Evolutionary conservation across 2,888 invertebrate species (phyloP), one percentile per base, ranked within the genome.

Genomic region (Apamea epomidion): DNA sequence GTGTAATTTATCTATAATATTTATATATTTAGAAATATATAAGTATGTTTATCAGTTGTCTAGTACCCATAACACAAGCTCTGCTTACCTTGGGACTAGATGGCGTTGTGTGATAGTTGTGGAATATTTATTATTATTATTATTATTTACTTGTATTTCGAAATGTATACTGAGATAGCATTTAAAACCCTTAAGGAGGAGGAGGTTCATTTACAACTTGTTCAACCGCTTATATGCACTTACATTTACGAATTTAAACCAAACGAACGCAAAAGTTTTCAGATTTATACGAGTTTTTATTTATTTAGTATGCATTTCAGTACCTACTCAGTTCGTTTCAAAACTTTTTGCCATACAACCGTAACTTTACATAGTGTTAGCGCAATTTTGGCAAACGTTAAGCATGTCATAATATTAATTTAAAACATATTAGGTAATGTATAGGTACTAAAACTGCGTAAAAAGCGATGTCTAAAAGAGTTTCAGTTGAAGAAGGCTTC

Each of bases 251-350:
- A 58, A 74, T 74, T 77, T 51, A 67, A 84, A 85, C 68, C 51
- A 54, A 42, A 48, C 54, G 64, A 73, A 80, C 48, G 70, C 42
- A 7, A 74, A 80, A 86, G 68, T 86, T 86, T 78, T 76, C 45
- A 76, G 70, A 83, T 86, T 86, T 71, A 86, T 86, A 86, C 78
- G 83, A 80, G 78, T 76, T 85, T 84, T 85, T 85, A 80, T 85
- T 83, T 80, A 80, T 86, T 76, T 86, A 68, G 67, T 51, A 72
- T 85, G 79, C 72, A 67, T 73, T 84, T 77, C 65, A 72, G 69
- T 32, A 62, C n/a, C n/a, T n/a, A n/a, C 75, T 75, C 60, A 18
- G 65, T 60, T 45, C n/a, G 37, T 80, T 80, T 73, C 14, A 45
- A 69, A 82, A 86, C 67, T 80, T 80, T 80, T 69, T 72, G 37